Conservation (phyloP, 2,888 invertebrate genomes). For the Mythimna vitellina region DNA sequence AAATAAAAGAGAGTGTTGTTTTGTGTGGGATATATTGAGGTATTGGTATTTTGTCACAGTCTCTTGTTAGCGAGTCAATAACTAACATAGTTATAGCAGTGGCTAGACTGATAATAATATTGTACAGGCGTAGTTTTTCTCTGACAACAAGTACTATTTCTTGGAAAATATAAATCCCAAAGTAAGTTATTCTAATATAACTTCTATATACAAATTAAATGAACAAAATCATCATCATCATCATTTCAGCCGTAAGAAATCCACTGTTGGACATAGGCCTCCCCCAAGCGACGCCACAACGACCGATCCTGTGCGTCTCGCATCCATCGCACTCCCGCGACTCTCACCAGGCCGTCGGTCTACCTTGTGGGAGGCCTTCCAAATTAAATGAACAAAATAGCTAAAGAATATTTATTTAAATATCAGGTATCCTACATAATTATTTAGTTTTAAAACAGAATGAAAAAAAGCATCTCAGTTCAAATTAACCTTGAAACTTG, state of each 20-base stretch:
- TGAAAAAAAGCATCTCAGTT: background rate
- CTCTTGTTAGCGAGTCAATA: slow-evolving; percentile 1
- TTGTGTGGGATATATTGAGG: slow-evolving; percentile 3
- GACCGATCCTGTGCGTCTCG: no score
- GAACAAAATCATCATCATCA: no score
- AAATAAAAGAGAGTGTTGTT: slow-evolving; percentile 12
- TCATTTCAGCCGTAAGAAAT: no score
- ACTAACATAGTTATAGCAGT: background rate
- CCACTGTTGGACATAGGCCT: no score
- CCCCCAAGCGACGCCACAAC: no score
- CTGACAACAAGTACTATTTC: background rate
- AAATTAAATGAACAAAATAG: background rate
- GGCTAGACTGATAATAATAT: background rate
- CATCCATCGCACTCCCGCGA: no score
- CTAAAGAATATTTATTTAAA: background rate
- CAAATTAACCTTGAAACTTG: slow-evolving; percentile 42
- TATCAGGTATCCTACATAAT: background rate
- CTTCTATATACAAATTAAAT: background rate
- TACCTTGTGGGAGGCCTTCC: no score
- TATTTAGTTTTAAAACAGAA: background rate
- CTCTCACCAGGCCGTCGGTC: no score
- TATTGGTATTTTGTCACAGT: slow-evolving; percentile 5
- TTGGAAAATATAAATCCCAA: background rate
- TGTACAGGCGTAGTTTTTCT: background rate
- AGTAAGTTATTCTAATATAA: background rate